phyloP scores from a whole-genome alignment of 2,113 vertebrate species.

The Chionodraco myersi region DNA sequence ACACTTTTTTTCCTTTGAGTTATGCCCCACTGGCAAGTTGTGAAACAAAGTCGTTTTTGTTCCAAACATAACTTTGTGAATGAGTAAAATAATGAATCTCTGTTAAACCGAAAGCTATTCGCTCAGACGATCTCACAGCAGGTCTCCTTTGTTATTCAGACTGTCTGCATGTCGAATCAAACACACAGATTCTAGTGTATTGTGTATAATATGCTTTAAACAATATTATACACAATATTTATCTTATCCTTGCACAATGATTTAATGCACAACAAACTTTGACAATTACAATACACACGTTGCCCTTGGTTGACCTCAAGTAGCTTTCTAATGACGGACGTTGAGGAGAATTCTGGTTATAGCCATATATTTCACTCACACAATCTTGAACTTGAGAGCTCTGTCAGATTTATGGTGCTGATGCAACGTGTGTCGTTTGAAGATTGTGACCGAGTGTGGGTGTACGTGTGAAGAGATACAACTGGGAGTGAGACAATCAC shows the following conservation, averaged over 20 bases:
- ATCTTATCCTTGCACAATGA: too few relatives aligned
- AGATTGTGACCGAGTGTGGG: neutral
- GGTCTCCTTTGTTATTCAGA: constrained; percentile 27
- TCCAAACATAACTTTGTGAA: constrained; percentile 20
- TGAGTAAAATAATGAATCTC: constrained; percentile 23
- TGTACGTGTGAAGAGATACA: neutral
- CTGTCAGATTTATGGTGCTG: neutral
- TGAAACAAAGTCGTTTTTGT: constrained; percentile 20
- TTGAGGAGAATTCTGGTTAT: neutral
- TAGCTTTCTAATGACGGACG: neutral
- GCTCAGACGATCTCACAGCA: constrained; percentile 46
- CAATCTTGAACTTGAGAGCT: neutral
- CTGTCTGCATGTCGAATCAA: neutral
- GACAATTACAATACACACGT: neutral
- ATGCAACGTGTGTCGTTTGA: neutral
- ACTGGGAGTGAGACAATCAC: neutral
- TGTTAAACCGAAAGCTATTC: constrained; percentile 19
- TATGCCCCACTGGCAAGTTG: neutral
- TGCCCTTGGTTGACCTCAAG: neutral
- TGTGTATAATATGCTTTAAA: too few relatives aligned
- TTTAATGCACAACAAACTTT: neutral
- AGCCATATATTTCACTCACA: constrained; percentile 3
- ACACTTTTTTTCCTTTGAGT: neutral
- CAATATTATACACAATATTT: too few relatives aligned
- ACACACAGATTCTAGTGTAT: neutral